Conservation (phyloP, 1,140 invertebrate species). For the Trachymyrmex cornetzi region DNA sequence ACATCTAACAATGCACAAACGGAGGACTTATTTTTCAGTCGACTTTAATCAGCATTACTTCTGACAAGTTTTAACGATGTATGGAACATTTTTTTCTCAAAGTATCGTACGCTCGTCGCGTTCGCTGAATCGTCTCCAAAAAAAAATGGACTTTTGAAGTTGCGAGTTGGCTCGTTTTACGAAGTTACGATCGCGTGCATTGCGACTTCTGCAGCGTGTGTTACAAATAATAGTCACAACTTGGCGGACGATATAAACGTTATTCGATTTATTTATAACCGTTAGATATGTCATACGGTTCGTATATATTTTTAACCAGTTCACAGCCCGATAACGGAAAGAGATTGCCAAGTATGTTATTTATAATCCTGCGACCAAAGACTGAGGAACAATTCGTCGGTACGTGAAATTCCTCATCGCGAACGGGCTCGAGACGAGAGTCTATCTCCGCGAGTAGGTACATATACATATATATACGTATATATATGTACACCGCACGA, state of each 20-base stretch:
- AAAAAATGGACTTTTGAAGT: background rate
- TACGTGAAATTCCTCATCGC: background rate
- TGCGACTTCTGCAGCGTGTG: background rate
- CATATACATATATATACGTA: no score
- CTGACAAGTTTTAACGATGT: background rate
- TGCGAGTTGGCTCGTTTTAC: slow-evolving; percentile 35
- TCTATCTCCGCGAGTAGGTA: background rate
- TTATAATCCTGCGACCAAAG: slow-evolving; percentile 36
- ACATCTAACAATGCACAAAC: no score
- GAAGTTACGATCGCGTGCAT: background rate
- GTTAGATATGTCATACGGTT: slow-evolving; percentile 37
- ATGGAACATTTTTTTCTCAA: background rate
- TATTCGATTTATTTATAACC: slow-evolving; percentile 54
- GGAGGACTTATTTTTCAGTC: background rate
- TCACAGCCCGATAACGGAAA: slow-evolving; percentile 60
- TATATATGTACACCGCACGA: background rate
- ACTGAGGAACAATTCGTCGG: slow-evolving; percentile 18
- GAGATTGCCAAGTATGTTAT: slow-evolving; percentile 54
- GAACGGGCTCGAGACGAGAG: background rate
- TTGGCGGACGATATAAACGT: slow-evolving; percentile 48
- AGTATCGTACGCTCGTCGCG: background rate
- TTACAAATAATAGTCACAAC: slow-evolving; percentile 45
- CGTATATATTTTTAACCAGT: slow-evolving; percentile 55
- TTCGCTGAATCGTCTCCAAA: slow-evolving; percentile 38
- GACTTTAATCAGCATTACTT: background rate